Evolutionary conservation across 2,113 vertebrate species (phyloP).

Genomic region (Ageneiosus marmoratus): DNA sequence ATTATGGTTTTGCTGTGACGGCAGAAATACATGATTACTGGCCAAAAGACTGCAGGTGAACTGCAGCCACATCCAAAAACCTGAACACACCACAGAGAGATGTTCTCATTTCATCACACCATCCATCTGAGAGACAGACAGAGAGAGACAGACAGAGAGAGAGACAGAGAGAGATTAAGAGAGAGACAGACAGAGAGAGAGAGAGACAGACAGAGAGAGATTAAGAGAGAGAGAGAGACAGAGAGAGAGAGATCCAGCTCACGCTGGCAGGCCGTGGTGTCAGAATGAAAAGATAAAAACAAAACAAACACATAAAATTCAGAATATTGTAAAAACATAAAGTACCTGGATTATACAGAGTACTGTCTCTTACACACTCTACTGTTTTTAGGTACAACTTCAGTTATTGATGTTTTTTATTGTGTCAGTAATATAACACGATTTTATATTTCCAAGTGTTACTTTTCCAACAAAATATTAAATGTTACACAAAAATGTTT

Average conservation of each 20-base stretch:
- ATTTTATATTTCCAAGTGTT: too few species aligned
- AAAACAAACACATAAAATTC: slow-evolving; percentile 20
- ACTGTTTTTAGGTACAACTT: too few species aligned
- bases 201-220: too few species aligned
- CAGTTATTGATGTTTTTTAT: too few species aligned
- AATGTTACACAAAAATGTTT: too few species aligned
- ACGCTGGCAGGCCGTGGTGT: slow-evolving; percentile 35
- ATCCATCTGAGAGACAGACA: neutral
- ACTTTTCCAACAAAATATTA: too few species aligned
- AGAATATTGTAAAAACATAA: slow-evolving; percentile 67
- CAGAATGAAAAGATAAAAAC: slow-evolving; percentile 12
- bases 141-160: too few species aligned
- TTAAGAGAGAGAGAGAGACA: too few species aligned
- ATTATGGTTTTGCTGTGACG: slow-evolving; percentile 8
- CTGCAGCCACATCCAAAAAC: neutral
- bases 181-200: too few species aligned
- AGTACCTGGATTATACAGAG: slow-evolving; percentile 70
- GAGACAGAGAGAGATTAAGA: too few species aligned
- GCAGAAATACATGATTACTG: slow-evolving; percentile 8
- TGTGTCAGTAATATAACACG: too few species aligned
- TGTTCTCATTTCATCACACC: neutral
- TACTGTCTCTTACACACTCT: too few species aligned
- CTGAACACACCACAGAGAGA: neutral
- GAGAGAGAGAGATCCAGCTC: slow-evolving; percentile 21
- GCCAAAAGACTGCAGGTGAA: slow-evolving; percentile 9